phyloP scores from a whole-genome alignment of 2,113 vertebrate genomes.

The Oenanthe oenanthe region DNA sequence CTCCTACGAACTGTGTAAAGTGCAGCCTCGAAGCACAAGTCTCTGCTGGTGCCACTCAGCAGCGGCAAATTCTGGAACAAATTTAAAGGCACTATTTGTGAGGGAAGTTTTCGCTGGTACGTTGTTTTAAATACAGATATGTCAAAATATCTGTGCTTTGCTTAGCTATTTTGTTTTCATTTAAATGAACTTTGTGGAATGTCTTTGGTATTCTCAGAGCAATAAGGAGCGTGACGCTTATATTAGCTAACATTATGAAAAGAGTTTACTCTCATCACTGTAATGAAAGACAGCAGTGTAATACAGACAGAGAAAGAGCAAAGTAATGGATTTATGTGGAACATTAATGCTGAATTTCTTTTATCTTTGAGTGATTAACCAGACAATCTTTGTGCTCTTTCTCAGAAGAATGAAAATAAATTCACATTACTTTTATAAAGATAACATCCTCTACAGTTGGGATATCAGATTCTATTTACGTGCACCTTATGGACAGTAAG shows the following conservation, averaged over 20 bases:
- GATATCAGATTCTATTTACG: background rate
- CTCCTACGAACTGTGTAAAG: background rate
- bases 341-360: slow-evolving; percentile 39
- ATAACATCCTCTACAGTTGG: background rate
- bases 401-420: slow-evolving; percentile 18
- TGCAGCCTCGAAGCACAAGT: background rate
- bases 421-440: slow-evolving; percentile 5
- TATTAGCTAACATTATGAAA: slow-evolving; percentile 42
- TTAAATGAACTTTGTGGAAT: slow-evolving; percentile 42
- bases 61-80: slow-evolving; percentile 4
- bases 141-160: slow-evolving; percentile 18
- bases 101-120: background rate
- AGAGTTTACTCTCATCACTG: background rate
- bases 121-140: slow-evolving; percentile 11
- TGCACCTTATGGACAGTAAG: background rate
- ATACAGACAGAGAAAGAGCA: background rate
- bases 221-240: background rate
- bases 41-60: background rate
- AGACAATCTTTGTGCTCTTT: background rate
- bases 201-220: slow-evolving; percentile 14
- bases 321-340: slow-evolving; percentile 43
- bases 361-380: slow-evolving; percentile 50
- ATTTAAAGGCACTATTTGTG: background rate
- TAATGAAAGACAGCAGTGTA: slow-evolving; percentile 35
- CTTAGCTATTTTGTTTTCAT: slow-evolving; percentile 50